Evolutionary conservation across 2,797 vertebrate species (phyloP).

Genomic region (Sebastes itinus): DNA sequence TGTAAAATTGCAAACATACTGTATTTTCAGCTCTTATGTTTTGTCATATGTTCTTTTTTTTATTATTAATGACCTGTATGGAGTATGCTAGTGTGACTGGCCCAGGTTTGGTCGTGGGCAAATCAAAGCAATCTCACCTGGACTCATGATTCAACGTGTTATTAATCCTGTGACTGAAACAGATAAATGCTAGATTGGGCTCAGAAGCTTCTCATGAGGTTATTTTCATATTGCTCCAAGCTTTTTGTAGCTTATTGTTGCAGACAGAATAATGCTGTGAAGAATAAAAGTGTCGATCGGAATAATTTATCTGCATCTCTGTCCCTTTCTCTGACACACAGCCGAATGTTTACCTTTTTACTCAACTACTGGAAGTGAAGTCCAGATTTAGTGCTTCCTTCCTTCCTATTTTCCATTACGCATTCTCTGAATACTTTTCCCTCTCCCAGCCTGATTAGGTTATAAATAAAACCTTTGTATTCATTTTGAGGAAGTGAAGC

Average conservation of each 20-base stretch:
- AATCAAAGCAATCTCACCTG: constrained; percentile 52
- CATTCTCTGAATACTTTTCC: background rate
- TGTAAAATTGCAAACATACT: constrained; percentile 74
- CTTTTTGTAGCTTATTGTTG: constrained; percentile 77
- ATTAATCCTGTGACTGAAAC: constrained; percentile 68
- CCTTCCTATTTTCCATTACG: constrained; percentile 36
- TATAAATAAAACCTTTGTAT: background rate
- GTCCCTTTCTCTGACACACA: background rate
- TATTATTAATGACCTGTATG: constrained; percentile 51
- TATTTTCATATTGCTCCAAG: constrained; percentile 75
- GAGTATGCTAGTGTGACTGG: constrained; percentile 41
- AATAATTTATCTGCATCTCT: background rate
- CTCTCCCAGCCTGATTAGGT: background rate
- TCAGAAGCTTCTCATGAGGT: constrained; percentile 63
- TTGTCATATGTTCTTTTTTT: constrained; percentile 35
- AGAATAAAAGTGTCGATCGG: constrained; percentile 80
- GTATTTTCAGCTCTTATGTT: constrained; percentile 67
- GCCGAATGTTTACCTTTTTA: background rate
- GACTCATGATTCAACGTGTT: constrained; percentile 49
- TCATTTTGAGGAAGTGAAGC: background rate
- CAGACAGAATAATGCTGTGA: constrained; percentile 74
- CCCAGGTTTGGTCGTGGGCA: constrained; percentile 45
- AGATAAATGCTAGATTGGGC: constrained; percentile 45
- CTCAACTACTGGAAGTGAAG: background rate
- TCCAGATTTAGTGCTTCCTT: constrained; percentile 9